Conservation (phyloP, 2,797 vertebrate genomes). For the Smutsia temminckii region DNA sequence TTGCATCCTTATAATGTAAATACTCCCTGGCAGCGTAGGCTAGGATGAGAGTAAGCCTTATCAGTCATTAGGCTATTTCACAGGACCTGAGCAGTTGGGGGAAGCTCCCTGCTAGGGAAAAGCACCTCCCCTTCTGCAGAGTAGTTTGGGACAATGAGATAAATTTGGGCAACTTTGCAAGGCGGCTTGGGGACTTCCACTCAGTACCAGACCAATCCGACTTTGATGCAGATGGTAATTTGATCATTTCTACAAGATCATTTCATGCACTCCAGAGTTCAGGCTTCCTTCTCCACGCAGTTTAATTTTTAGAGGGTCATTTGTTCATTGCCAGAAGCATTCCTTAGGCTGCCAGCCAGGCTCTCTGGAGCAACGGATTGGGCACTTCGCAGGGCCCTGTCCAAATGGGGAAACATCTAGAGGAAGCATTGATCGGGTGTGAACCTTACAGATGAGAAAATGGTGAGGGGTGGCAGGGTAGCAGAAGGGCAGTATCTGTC, state of each 20-base stretch:
- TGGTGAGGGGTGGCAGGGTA: constrained; percentile 35
- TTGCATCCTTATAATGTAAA: not conserved
- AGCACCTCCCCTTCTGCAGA: not conserved
- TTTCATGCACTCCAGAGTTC: not conserved
- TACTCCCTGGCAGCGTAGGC: not conserved
- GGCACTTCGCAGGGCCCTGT: not conserved
- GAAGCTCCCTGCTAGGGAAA: not conserved
- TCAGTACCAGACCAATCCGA: not conserved
- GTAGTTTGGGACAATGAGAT: not conserved
- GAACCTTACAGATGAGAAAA: constrained; percentile 46
- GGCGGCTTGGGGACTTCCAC: not conserved
- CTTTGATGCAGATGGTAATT: not conserved
- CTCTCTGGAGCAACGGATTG: not conserved
- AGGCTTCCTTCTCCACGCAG: not conserved
- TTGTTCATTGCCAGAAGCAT: not conserved
- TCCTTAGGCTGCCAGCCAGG: constrained; percentile 3
- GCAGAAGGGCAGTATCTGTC: constrained; percentile 38
- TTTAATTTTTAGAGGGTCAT: not conserved
- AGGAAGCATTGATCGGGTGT: constrained; percentile 63
- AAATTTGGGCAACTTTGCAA: not conserved
- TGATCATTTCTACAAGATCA: not conserved
- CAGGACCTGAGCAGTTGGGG: not conserved
- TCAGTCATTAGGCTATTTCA: not conserved
- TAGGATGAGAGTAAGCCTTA: not conserved
- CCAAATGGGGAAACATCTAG: not conserved